Conservation (phyloP, 1,140 invertebrate genomes). For the Polypedilum vanderplanki region DNA sequence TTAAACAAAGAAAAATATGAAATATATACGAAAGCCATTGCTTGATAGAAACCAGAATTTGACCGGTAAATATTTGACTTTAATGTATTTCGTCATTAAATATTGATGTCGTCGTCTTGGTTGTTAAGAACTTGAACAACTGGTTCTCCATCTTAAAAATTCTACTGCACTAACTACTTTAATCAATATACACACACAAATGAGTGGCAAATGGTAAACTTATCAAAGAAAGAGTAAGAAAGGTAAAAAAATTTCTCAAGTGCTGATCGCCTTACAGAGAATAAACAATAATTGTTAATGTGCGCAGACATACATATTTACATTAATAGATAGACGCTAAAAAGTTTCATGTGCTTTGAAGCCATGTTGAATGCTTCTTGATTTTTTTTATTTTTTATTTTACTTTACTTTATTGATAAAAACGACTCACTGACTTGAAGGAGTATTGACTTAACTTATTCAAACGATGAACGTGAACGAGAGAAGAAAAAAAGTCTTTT, state of each 20-base stretch:
- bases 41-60: constrained; percentile 14
- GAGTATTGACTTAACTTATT: neutral
- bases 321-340: neutral
- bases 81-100: neutral
- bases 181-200: neutral
- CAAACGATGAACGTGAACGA: too few relatives aligned
- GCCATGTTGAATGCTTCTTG: neutral
- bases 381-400: neutral
- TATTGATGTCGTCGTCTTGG: neutral
- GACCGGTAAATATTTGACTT: constrained; percentile 23
- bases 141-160: constrained; percentile 15
- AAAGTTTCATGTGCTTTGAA: neutral
- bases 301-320: constrained; percentile 4
- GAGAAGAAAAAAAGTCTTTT: neutral
- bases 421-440: neutral
- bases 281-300: neutral
- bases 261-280: neutral
- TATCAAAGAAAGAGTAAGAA: neutral
- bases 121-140: neutral
- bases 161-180: constrained; percentile 7
- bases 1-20: neutral
- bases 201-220: neutral
- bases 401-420: neutral
- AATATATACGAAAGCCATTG: constrained; percentile 26
- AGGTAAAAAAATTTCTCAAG: neutral